Evolutionary conservation across 2,888 invertebrate genomes (phyloP), one percentile per base, ranked within the genome.

Genomic region (Drosophila anomalata): DNA sequence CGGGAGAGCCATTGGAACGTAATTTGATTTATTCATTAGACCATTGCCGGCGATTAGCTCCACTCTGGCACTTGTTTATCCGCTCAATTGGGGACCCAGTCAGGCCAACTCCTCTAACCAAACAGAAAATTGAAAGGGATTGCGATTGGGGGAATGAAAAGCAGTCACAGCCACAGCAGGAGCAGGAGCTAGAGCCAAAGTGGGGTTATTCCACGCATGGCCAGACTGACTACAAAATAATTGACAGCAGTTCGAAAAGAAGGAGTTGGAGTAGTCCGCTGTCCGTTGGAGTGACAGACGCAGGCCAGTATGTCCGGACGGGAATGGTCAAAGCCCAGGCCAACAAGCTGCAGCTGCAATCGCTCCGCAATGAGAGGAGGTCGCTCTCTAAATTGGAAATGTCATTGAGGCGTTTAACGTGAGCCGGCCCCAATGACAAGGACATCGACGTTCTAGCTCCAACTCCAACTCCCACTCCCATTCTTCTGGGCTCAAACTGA

Each of bases 331-430:
- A 78, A 83, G 76, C 71, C 71, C 63, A 53, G 58, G 56, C 53
- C 26, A 41, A 41, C 14, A 41, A 53, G 36, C 42, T 29, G 60
- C 31, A 17, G 26, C 33, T 51, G 46, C 54, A 56, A 29, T 42
- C 52, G 47, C 56, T 53, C 47, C 55, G 31, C 65, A 48, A 44
- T 51, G 61, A 33, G 54, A 33, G 22, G 66, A 51, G 57, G 78
- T 55, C 75, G 55, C 76, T 75, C 72, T 78, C 84, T 75, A 85
- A 85, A 85, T 85, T 85, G 84, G 82, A 87, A 85, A 85, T 87
- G 84, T 85, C 87, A 84, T 80, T 86, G 86, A 80, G 85, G 85
- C 87, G 82, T 87, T 82, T 87, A 84, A 82, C 87, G 77, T 76
- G 71, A 47, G 65, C 77, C 68, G 48, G 65, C 59, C 65, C 70